These are phyloP conservation scores for Oreochromis grahami DNA, from an alignment of 2,797 vertebrate genomes.

Conservation along the genomic window DNA sequence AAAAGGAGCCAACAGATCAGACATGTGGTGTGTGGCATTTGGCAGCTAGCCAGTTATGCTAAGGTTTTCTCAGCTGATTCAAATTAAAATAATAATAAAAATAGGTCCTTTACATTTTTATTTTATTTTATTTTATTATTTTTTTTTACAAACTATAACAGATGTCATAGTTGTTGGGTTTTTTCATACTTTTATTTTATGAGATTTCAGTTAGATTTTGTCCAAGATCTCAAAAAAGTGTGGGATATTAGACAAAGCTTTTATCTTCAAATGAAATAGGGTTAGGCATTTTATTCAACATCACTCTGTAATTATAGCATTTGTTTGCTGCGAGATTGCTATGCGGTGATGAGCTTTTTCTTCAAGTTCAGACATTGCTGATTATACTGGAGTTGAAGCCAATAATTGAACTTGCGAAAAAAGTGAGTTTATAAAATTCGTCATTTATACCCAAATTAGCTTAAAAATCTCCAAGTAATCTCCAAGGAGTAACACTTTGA, in stretches of 20 bases:
- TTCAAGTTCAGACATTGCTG: not conserved
- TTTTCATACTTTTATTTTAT: not conserved
- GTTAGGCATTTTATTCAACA: not conserved
- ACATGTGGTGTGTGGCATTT: not conserved
- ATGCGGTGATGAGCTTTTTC: not conserved
- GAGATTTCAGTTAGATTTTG: not conserved
- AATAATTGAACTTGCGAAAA: not conserved
- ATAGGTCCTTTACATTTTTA: not conserved
- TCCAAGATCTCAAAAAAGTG: not conserved
- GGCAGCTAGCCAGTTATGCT: not conserved
- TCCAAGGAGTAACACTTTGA: not conserved
- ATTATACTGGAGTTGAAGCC: not conserved
- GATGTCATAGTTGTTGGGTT: rapidly evolving
- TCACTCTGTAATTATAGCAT: not conserved
- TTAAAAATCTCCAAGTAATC: not conserved
- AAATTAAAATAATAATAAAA: not conserved
- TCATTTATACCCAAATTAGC: not conserved
- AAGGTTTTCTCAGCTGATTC: not conserved
- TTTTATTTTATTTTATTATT: too few species aligned
- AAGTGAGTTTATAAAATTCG: not conserved
- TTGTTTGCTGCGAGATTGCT: not conserved
- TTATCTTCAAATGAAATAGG: not conserved
- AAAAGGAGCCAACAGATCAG: not conserved
- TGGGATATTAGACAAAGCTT: not conserved
- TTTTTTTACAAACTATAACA: not conserved